Percentiles rank a stretch among this genome's conserved stretches.
Conservation (phyloP, 2,797 vertebrate species). For the Acipenser oxyrinchus region DNA sequence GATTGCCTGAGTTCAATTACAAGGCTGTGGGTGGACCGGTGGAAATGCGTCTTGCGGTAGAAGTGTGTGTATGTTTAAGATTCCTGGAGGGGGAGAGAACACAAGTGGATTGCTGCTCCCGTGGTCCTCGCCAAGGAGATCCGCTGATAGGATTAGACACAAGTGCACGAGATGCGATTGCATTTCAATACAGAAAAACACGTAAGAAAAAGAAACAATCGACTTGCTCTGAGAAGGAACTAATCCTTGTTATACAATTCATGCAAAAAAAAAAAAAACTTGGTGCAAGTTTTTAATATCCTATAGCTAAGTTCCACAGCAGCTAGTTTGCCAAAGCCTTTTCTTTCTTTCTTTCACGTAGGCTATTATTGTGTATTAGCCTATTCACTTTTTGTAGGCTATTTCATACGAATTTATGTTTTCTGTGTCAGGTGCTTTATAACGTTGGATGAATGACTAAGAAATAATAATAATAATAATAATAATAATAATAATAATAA, state of each 20-base stretch:
- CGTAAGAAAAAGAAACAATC: constrained; percentile 55
- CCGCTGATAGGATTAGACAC: constrained; percentile 70
- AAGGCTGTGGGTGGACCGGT: constrained; percentile 24
- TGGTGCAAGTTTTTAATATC: not conserved
- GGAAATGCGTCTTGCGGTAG: constrained; percentile 19
- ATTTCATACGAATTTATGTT: too few species aligned
- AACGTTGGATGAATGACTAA: too few species aligned
- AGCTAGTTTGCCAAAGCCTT: too few species aligned
- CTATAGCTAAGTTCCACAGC: not conserved
- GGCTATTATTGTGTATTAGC: too few species aligned
- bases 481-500: too few species aligned
- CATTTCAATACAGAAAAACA: constrained; percentile 60
- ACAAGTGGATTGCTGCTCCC: constrained; percentile 20
- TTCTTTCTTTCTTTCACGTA: too few species aligned
- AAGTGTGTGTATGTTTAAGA: constrained; percentile 9
- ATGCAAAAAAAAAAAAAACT: constrained; percentile 3
- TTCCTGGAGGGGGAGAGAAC: constrained; percentile 13
- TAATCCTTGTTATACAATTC: constrained; percentile 25
- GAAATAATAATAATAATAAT: too few species aligned
- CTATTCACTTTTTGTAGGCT: too few species aligned
- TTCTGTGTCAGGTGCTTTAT: too few species aligned
- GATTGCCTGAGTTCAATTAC: constrained; percentile 27
- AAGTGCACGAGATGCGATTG: constrained; percentile 67
- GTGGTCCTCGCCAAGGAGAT: constrained; percentile 46
- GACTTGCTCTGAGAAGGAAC: constrained; percentile 39